A percentile compares a stretch with the other conserved stretches of the same genome.
Conservation (phyloP, 2,113 vertebrate genomes). For the Salvator merianae region DNA sequence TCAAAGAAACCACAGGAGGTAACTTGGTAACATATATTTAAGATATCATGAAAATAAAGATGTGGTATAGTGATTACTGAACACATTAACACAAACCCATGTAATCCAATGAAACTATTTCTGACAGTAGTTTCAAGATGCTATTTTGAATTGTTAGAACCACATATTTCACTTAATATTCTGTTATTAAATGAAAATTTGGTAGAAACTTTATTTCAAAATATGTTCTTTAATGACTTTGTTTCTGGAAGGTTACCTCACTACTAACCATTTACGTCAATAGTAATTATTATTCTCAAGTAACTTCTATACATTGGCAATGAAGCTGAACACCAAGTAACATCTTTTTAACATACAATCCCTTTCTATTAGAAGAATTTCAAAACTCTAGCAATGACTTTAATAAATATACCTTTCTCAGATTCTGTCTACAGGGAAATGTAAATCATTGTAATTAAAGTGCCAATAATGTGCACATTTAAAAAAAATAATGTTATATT, state of each 20-base stretch:
- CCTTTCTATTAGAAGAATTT: constrained; percentile 47
- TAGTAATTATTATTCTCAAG: constrained; percentile 51
- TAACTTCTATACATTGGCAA: constrained; percentile 32
- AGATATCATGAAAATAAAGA: neutral
- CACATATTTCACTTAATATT: neutral
- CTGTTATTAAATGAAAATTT: constrained; percentile 11
- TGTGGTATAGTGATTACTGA: neutral
- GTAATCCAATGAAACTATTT: neutral
- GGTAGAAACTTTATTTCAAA: neutral
- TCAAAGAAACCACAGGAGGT: neutral
- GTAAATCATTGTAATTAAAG: constrained; percentile 59
- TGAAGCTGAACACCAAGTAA: constrained; percentile 45
- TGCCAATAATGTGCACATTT: constrained; percentile 27
- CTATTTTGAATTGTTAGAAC: constrained; percentile 3
- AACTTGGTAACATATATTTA: neutral
- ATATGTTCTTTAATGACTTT: constrained; percentile 30
- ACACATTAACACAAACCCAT: neutral
- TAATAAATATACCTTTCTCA: constrained; percentile 42
- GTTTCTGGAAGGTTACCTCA: constrained; percentile 39
- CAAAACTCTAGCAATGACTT: constrained; percentile 32
- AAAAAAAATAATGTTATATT: constrained; percentile 48
- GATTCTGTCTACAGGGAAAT: constrained; percentile 58
- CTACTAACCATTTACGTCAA: constrained; percentile 44
- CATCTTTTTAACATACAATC: neutral
- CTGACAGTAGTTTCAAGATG: neutral